Evolutionary conservation across 1,140 invertebrate species (phyloP), one percentile per base, ranked within the genome.

Genomic region (Drosophila aff.): DNA sequence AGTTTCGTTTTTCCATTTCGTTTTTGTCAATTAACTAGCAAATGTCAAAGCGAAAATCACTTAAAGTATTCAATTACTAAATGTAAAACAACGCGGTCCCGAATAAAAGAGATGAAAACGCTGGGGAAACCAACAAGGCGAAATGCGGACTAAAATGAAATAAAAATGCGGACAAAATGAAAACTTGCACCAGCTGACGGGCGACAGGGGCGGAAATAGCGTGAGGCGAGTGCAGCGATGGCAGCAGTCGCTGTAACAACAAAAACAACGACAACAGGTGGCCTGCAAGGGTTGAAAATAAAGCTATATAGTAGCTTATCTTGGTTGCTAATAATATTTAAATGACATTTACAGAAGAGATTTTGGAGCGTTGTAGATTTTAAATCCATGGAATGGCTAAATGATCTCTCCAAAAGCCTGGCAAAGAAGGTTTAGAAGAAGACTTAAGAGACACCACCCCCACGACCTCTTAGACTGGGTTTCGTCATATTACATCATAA

Each of bases 61-160:
- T 87, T 84, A 89, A 89, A 89, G 85, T 89, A 81, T 87, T 89
- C 69, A 84, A 87, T 87, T 87, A 87, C 84, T 61, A 81, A 81
- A 68, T 68, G 84, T 84, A 89, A 78, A 83, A 68, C 68, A 58
- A 74, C 59, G 47, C 38, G 66, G 13, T 28, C 18, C 44, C 31
- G 50, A 63, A 60, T 50, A 43, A 76, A 78, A 52, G 52, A 57
- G 36, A 71, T 69, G 76, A 53, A 76, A 68, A 21, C 47, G 52
- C 50, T 28, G 53, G 23, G 36, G 36, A 62, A 59, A 57, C 33
- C 68, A 65, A 59, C 81, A 72, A 80, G 63, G 65, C 63, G 40
- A 64, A 64, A 52, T 60, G 61, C 28, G 73, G 62, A 81, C 61
- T 66, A 61, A 78, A 78, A 81, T 78, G 55, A 85, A 81, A 86